Evolutionary conservation across 2,888 invertebrate genomes (phyloP).

Genomic region (Dilophus febrilis): DNA sequence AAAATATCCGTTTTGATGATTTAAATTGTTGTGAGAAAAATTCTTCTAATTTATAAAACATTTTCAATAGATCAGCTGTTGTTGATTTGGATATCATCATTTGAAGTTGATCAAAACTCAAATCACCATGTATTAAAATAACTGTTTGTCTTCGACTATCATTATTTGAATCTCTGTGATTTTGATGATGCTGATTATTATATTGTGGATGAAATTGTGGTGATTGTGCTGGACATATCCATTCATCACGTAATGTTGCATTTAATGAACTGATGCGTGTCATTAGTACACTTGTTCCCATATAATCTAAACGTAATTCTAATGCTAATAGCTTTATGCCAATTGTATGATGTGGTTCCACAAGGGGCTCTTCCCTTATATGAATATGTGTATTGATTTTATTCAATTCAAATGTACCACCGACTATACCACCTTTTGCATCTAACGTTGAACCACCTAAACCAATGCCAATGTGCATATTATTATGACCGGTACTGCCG

Average conservation of each 20-base stretch:
- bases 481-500: conserved; percentile 86
- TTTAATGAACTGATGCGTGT: conserved; percentile 69
- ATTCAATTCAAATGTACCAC: conserved; percentile 83
- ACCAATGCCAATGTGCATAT: conserved; percentile 77
- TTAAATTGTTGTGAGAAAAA: conserved; percentile 97
- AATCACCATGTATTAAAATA: conserved; percentile 80
- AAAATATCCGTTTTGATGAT: conserved; percentile 83
- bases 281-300: conserved; percentile 94
- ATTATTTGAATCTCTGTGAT: background rate
- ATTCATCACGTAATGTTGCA: conserved; percentile 71
- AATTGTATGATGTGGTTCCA: conserved; percentile 75
- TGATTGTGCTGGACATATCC: conserved; percentile 39
- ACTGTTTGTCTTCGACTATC: conserved; percentile 47
- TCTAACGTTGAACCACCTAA: conserved; percentile 81
- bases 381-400: conserved; percentile 78
- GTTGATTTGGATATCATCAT: conserved; percentile 94
- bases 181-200: too few species aligned
- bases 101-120: conserved; percentile 92
- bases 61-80: conserved; percentile 89
- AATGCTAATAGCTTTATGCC: conserved; percentile 68
- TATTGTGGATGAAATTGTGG: too few species aligned
- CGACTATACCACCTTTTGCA: conserved; percentile 94
- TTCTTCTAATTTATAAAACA: conserved; percentile 90
- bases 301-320: conserved; percentile 88
- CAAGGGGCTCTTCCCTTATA: conserved; percentile 76